phyloP scores from a whole-genome alignment of 2,797 vertebrate genomes.

The Lemur catta region DNA sequence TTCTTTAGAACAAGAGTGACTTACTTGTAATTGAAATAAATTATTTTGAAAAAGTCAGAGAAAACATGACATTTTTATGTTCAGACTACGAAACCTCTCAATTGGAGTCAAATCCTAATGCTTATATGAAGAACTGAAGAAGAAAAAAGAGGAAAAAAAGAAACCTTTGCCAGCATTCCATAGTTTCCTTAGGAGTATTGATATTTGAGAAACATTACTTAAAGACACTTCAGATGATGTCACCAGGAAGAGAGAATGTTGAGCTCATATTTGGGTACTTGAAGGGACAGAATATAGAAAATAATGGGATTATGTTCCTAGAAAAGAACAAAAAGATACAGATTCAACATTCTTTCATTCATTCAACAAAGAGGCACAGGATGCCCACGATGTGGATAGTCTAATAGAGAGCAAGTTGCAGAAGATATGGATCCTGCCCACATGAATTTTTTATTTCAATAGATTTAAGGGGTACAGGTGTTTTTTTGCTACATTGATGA shows the following conservation, averaged over 20 bases:
- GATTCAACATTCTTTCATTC: background rate
- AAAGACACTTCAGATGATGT: background rate
- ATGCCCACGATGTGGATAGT: background rate
- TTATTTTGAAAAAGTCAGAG: constrained; percentile 38
- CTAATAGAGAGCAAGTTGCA: background rate
- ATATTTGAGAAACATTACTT: background rate
- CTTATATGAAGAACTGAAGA: constrained; percentile 34
- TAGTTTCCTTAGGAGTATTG: background rate
- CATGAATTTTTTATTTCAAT: background rate
- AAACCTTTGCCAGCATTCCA: background rate
- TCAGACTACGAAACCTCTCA: background rate
- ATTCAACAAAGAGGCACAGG: background rate
- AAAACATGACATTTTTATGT: background rate
- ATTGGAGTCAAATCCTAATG: background rate
- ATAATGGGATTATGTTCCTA: background rate
- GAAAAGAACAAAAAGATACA: background rate
- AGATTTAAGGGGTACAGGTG: too few relatives aligned
- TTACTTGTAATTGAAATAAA: constrained; percentile 44
- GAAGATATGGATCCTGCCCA: background rate
- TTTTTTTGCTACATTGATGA: too few relatives aligned
- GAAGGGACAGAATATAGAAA: background rate
- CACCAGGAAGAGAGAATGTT: background rate
- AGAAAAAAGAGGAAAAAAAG: background rate
- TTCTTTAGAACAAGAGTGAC: background rate
- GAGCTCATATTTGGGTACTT: background rate